These are phyloP conservation scores for Microvelia longipes DNA, from an alignment of 1,140 invertebrate species.

Conservation along the genomic window DNA sequence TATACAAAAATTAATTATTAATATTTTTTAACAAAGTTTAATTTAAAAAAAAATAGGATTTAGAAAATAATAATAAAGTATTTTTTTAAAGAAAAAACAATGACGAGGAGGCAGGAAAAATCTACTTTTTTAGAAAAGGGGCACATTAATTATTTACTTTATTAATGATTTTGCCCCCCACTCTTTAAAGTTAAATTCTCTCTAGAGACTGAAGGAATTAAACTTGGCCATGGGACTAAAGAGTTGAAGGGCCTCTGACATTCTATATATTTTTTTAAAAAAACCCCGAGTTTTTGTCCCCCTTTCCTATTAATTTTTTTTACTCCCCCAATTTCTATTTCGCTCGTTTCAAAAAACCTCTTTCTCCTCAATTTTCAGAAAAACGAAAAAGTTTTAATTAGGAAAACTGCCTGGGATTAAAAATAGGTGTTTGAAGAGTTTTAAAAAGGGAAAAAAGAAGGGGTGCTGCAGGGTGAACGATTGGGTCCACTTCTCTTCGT, in stretches of 20 bases:
- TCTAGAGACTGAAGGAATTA: not conserved
- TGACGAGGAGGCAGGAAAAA: no score
- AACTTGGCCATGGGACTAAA: not conserved
- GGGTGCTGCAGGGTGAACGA: not conserved
- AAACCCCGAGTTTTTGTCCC: constrained; percentile 3
- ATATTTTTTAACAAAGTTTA: no score
- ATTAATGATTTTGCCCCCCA: constrained; percentile 8
- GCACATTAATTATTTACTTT: constrained; percentile 12
- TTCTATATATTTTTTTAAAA: constrained; percentile 2
- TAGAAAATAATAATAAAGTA: no score
- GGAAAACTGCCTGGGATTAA: constrained; percentile 3
- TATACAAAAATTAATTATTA: no score
- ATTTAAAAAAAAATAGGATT: no score
- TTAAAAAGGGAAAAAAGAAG: not conserved
- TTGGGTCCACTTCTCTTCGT: not conserved
- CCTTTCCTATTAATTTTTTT: not conserved
- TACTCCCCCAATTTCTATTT: not conserved
- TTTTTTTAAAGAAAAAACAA: no score
- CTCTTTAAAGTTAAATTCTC: constrained; percentile 1
- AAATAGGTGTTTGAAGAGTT: constrained; percentile 4
- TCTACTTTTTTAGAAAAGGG: no score
- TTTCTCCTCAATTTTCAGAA: not conserved
- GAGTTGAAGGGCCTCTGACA: not conserved
- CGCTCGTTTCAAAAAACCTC: not conserved
- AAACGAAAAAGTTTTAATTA: constrained; percentile 5